phyloP scores from a whole-genome alignment of 2,113 vertebrate species.

The Lycaon pictus region DNA sequence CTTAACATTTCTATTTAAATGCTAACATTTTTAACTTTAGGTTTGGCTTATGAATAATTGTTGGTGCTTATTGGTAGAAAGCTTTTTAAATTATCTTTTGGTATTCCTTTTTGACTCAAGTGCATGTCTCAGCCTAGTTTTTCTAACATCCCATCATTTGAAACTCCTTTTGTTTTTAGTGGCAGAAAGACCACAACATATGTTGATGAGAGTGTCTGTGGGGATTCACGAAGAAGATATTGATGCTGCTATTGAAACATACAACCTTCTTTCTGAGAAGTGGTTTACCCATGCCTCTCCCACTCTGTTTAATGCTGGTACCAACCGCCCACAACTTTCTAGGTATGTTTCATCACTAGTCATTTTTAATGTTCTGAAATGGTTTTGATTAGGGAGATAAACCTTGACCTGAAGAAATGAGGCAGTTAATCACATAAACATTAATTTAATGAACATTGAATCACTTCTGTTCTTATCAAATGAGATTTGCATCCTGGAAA shows the following conservation, averaged over 20 bases:
- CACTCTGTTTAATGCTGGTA: slow-evolving; percentile 98
- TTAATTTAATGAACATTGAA: slow-evolving; percentile 21
- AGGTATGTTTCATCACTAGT: slow-evolving; percentile 87
- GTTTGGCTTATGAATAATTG: slow-evolving; percentile 50
- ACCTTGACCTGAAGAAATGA: neutral
- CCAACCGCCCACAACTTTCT: slow-evolving; percentile 96
- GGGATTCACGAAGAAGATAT: slow-evolving; percentile 96
- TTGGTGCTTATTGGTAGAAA: slow-evolving; percentile 19
- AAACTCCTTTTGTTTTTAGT: slow-evolving; percentile 85
- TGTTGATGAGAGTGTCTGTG: slow-evolving; percentile 97
- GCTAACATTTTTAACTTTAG: slow-evolving; percentile 62
- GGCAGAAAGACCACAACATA: slow-evolving; percentile 97
- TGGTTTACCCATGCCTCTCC: slow-evolving; percentile 99
- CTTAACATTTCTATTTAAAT: slow-evolving; percentile 65
- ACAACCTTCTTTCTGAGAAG: slow-evolving; percentile 96
- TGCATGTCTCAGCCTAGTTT: slow-evolving; percentile 29
- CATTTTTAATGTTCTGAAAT: neutral
- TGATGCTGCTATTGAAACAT: slow-evolving; percentile 95
- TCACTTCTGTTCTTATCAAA: slow-evolving; percentile 8
- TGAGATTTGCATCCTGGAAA: slow-evolving; percentile 43
- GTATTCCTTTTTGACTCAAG: slow-evolving; percentile 33
- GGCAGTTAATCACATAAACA: slow-evolving; percentile 28
- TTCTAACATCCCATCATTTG: neutral
- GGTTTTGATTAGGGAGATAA: slow-evolving; percentile 5
- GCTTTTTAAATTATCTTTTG: slow-evolving; percentile 5